phyloP scores from a whole-genome alignment of 2,888 invertebrate species.

The Rhopalosiphum nymphaeae region DNA sequence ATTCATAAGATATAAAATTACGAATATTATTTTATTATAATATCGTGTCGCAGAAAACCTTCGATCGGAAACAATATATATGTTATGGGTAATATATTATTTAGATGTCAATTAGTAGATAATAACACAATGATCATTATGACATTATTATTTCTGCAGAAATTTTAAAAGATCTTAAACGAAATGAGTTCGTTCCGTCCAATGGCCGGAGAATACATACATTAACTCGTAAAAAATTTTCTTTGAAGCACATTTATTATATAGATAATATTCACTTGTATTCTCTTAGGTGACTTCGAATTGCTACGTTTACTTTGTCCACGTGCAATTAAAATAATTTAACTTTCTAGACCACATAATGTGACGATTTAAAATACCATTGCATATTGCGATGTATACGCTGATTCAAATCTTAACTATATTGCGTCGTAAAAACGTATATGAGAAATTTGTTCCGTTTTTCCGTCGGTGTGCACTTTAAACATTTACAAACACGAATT shows the following conservation, averaged over 20 bases:
- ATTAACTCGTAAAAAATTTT: background rate
- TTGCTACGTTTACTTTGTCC: background rate
- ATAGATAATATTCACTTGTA: background rate
- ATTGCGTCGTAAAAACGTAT: conserved; percentile 21
- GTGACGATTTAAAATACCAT: background rate
- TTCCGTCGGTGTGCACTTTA: background rate
- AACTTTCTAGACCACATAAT: background rate
- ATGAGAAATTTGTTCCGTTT: conserved; percentile 24
- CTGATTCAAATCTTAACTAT: conserved; percentile 27
- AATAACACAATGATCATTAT: background rate
- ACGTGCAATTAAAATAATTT: background rate
- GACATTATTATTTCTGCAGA: background rate
- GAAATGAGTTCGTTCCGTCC: background rate
- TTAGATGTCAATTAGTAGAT: background rate
- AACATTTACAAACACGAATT: background rate
- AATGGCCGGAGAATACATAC: background rate
- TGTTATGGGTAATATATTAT: background rate
- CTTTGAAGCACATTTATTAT: background rate
- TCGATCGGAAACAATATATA: background rate
- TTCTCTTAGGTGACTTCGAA: background rate
- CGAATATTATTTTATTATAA: background rate
- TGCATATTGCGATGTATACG: background rate
- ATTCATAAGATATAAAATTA: background rate
- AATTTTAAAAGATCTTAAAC: background rate
- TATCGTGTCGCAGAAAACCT: background rate